Percentiles rank a stretch among this genome's conserved stretches.
phyloP scores from a whole-genome alignment of 2,113 vertebrate genomes.

The Coptodon bakossiorum region DNA sequence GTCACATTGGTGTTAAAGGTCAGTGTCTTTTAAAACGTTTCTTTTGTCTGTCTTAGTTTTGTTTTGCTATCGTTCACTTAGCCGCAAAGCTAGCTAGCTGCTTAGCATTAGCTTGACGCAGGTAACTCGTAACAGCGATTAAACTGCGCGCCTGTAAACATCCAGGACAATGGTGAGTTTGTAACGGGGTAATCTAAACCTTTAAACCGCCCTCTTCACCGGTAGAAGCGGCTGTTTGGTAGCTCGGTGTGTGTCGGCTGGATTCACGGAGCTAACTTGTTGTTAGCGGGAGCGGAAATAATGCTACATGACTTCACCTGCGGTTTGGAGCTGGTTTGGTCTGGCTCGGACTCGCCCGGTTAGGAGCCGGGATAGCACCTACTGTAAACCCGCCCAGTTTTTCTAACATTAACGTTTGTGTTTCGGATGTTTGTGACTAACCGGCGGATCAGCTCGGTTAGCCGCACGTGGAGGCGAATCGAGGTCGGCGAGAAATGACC shows the following conservation, averaged over 20 bases:
- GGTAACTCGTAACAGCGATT: neutral
- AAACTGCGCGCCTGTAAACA: accelerated
- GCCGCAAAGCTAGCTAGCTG: conserved; percentile 5
- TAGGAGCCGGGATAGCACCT: neutral
- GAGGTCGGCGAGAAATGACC: neutral
- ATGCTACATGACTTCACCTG: neutral
- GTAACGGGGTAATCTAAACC: neutral
- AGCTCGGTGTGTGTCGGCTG: neutral
- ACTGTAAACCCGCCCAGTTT: neutral
- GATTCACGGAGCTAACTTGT: neutral
- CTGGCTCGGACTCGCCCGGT: neutral
- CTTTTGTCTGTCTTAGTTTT: neutral
- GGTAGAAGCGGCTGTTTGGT: accelerated
- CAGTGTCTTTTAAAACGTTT: accelerated
- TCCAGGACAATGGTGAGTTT: accelerated
- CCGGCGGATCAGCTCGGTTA: neutral
- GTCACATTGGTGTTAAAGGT: neutral
- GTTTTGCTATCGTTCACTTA: conserved; percentile 30
- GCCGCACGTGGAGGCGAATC: neutral
- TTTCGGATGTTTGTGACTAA: neutral
- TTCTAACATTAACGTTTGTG: neutral
- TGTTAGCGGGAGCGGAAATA: neutral
- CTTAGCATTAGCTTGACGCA: conserved; percentile 16
- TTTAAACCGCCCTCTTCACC: accelerated
- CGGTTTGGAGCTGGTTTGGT: neutral